Evolutionary conservation across 2,113 vertebrate species (phyloP).

Genomic region (Vimba vimba): DNA sequence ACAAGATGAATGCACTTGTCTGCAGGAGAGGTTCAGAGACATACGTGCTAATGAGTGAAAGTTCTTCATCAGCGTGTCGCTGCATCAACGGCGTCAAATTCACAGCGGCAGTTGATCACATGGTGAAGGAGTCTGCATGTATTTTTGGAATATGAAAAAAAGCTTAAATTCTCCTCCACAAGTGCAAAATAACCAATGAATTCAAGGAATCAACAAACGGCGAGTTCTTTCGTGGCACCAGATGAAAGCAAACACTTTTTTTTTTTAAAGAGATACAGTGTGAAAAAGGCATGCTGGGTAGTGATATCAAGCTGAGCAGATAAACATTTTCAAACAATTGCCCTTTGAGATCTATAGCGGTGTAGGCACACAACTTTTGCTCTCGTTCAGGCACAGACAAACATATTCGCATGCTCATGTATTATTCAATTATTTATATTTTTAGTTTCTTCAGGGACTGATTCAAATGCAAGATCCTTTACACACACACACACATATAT

Average conservation of each 20-base stretch:
- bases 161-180: neutral
- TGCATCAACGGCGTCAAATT: neutral
- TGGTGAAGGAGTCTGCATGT: neutral
- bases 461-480: slow-evolving; percentile 42
- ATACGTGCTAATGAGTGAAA: slow-evolving; percentile 18
- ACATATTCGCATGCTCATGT: slow-evolving; percentile 11
- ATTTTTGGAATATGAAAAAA: slow-evolving; percentile 12
- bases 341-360: slow-evolving; percentile 7
- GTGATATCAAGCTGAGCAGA: slow-evolving; percentile 42
- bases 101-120: neutral
- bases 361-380: slow-evolving; percentile 38
- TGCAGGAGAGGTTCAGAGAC: slow-evolving; percentile 9
- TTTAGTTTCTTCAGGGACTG: slow-evolving; percentile 50
- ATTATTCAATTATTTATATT: slow-evolving; percentile 64
- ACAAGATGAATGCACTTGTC: slow-evolving; percentile 19
- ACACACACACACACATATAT: neutral
- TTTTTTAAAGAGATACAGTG: neutral
- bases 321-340: slow-evolving; percentile 32
- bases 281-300: slow-evolving; percentile 40
- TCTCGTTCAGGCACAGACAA: slow-evolving; percentile 16
- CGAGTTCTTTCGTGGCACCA: slow-evolving; percentile 23
- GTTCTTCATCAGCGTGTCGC: neutral
- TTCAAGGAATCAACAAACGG: slow-evolving; percentile 14
- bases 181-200: slow-evolving; percentile 11
- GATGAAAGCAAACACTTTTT: slow-evolving; percentile 20